Percentiles rank a stretch among this genome's conserved stretches.
Evolutionary conservation across 2,797 vertebrate species (phyloP).

Genomic region (Merluccius polli): DNA sequence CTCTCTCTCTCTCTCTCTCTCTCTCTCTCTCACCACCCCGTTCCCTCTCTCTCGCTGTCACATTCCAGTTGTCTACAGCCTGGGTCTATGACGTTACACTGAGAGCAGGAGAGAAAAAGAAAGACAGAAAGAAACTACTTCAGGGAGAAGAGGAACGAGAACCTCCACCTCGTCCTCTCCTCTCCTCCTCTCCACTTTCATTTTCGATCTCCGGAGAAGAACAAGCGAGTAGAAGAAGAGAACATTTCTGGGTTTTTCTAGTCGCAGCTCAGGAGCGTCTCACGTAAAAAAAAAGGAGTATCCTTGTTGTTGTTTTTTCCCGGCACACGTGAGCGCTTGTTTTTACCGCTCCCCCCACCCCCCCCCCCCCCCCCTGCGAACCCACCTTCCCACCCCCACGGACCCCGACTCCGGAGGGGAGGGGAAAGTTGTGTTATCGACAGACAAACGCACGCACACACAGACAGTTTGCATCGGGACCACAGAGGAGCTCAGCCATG

Average conservation of each 20-base stretch:
- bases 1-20: slow-evolving; percentile 6
- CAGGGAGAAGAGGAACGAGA: slow-evolving; percentile 20
- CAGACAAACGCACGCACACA: slow-evolving; percentile 17
- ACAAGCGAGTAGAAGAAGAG: too few relatives aligned
- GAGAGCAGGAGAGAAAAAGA: slow-evolving; percentile 45
- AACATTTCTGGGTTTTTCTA: too few relatives aligned
- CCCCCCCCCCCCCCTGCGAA: neutral
- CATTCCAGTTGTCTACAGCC: slow-evolving; percentile 68
- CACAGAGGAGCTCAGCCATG: slow-evolving; percentile 54
- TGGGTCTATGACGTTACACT: slow-evolving; percentile 55
- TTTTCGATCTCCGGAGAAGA: neutral
- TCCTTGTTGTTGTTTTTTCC: slow-evolving; percentile 16
- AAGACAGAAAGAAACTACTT: slow-evolving; percentile 29
- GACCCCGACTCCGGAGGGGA: too few relatives aligned
- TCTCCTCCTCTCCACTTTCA: slow-evolving; percentile 1
- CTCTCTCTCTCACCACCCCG: slow-evolving; percentile 33
- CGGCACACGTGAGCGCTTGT: slow-evolving; percentile 59
- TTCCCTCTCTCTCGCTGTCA: slow-evolving; percentile 57
- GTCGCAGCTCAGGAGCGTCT: too few relatives aligned
- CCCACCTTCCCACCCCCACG: neutral
- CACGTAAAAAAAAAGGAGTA: neutral
- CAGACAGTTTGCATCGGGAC: slow-evolving; percentile 42
- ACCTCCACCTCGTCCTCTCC: slow-evolving; percentile 15
- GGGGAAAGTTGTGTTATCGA: neutral
- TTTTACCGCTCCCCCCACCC: slow-evolving; percentile 45